Base-by-base conservation (phyloP, 92 coral and sea anemone species). In the Palythoa grandis region DNA sequence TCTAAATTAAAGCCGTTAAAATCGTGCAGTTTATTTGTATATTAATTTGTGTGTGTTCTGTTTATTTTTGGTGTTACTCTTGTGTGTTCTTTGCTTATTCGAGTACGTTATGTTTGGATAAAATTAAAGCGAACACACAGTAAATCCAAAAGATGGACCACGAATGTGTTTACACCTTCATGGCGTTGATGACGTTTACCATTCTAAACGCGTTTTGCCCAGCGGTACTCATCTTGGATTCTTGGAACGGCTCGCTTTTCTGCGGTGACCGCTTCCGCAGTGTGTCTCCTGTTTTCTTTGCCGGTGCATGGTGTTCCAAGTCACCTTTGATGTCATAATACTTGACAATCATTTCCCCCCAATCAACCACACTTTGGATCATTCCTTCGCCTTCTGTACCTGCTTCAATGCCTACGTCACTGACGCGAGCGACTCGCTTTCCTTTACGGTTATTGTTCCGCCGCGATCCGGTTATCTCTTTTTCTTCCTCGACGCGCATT, bases 341-440 rank as follows among this genome's bases (percentile, higher is more conserved):
- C 73, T 94, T 94, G 24, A 90, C 91, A 12, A 92, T 92, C 84
- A 94, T 90, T 38, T 73, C 70, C 25, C 70, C 57, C 98, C 98
- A 94, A 67, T 94, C 94, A n/a, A 94, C 98, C 14, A 94, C 98
- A 43, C 88, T 92, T 47, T 94, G 89, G 19, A 94, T 92, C 7
- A 71, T 83, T 74, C 83, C 90, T 72, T 72, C 74, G 14, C 87
- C 86, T 19, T 90, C 78, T 58, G 61, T 76, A n/a, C 74, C 80
- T 2, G 76, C 83, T 69, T 88, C 94, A 6, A 85, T 78, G 72
- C 73, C 74, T 1, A 66, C 76, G 24, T 87, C 87, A 29, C 72
- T 83, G 47, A 88, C 84, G 20, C 84, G 73, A 57, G 40, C 14
- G 19, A 10, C 43, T 40, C 84, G 57, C 47, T 79, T 79, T 8